phyloP scores from a whole-genome alignment of 1,140 invertebrate genomes.

The Adoxophyes honmai region DNA sequence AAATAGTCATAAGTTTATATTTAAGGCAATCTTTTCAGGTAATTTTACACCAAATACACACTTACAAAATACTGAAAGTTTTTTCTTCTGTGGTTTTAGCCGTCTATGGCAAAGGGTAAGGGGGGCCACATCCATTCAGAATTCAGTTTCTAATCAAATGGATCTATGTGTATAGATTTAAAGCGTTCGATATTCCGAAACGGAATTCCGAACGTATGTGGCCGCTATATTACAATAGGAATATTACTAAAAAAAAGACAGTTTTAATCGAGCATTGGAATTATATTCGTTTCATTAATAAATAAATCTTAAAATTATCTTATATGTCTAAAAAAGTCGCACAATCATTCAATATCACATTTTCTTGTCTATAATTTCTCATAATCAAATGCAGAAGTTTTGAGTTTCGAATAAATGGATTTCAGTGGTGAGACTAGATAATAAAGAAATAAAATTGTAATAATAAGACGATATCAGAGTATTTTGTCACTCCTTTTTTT shows the following conservation, averaged over 20 bases:
- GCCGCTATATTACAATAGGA: no score
- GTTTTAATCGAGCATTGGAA: slow-evolving; percentile 46
- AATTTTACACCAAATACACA: slow-evolving; percentile 74
- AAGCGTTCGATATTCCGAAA: no score
- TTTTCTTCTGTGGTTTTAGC: slow-evolving; percentile 30
- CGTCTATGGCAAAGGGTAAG: no score
- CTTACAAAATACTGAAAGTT: slow-evolving; percentile 23
- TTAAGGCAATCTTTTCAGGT: slow-evolving; percentile 49
- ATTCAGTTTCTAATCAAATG: no score
- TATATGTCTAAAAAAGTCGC: neutral
- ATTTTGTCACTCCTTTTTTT: no score
- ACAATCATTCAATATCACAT: slow-evolving; percentile 7
- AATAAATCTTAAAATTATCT: slow-evolving; percentile 26
- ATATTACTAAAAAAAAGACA: neutral
- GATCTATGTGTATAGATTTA: no score
- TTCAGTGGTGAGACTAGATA: no score
- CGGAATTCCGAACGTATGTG: no score
- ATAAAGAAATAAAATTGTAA: no score
- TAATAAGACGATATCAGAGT: no score
- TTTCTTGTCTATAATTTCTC: neutral
- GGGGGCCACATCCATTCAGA: no score
- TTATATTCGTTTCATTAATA: slow-evolving; percentile 39
- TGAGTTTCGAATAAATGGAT: neutral
- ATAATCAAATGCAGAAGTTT: slow-evolving; percentile 1
- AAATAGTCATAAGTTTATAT: slow-evolving; percentile 41